Conservation (phyloP, 2,113 vertebrate genomes). For the Phrynosoma blainvillii region DNA sequence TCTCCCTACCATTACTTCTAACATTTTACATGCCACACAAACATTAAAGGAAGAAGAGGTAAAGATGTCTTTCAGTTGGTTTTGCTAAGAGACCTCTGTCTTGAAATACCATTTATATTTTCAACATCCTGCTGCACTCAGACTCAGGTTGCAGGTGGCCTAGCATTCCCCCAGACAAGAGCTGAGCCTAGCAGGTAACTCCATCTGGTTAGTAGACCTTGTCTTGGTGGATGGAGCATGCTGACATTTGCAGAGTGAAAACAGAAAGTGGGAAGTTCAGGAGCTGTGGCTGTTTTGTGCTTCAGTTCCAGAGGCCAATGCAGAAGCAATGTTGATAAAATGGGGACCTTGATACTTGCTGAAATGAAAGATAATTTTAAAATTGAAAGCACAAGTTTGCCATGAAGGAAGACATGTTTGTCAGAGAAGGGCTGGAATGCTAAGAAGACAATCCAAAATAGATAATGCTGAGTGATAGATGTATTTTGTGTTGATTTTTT, state of each 20-base stretch:
- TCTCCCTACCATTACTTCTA: too few relatives aligned
- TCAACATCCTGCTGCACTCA: neutral
- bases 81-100: too few relatives aligned
- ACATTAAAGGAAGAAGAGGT: too few relatives aligned
- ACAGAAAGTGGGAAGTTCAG: constrained; percentile 49
- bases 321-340: neutral
- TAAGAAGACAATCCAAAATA: too few relatives aligned
- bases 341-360: neutral
- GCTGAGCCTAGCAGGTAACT: neutral
- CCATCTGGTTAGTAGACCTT: neutral
- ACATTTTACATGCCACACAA: too few relatives aligned
- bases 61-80: too few relatives aligned
- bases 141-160: neutral
- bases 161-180: neutral
- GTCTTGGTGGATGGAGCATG: neutral
- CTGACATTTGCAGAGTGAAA: constrained; percentile 38
- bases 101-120: too few relatives aligned
- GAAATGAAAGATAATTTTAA: neutral
- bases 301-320: neutral
- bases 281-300: neutral
- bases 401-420: neutral
- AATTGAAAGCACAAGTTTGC: neutral
- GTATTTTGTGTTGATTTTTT: too few relatives aligned
- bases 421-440: neutral
- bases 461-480: too few relatives aligned